Percentiles rank a stretch among this genome's conserved stretches.
These are phyloP conservation scores for Semaprochilodus insignis DNA, from an alignment of 2,797 vertebrate genomes.

Conservation along the genomic window DNA sequence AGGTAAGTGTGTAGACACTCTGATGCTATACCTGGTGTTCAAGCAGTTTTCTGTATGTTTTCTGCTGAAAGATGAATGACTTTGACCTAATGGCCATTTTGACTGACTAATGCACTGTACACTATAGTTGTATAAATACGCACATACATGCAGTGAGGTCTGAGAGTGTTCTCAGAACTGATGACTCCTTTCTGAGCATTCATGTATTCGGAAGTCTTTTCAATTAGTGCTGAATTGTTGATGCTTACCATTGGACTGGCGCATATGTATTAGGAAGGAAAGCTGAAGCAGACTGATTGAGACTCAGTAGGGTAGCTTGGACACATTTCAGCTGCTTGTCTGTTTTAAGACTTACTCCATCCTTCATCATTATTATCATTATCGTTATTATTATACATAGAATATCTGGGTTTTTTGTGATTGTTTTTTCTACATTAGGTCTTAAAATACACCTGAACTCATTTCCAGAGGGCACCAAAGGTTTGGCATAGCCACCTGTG, in stretches of 20 bases:
- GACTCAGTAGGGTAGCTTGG: conserved; percentile 55
- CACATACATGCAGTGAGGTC: conserved; percentile 31
- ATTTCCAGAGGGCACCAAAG: conserved; percentile 33
- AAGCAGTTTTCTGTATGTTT: no score
- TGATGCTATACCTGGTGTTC: no score
- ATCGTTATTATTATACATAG: not conserved
- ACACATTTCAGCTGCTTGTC: conserved; percentile 44
- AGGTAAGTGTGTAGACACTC: no score
- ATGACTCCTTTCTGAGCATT: conserved; percentile 65
- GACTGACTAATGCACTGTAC: not conserved
- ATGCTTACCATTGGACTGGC: conserved; percentile 63
- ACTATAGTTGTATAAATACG: conserved; percentile 1
- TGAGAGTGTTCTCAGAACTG: conserved; percentile 54
- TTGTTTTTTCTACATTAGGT: conserved; percentile 28
- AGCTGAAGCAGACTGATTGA: conserved; percentile 55
- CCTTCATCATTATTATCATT: not conserved
- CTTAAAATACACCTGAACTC: conserved; percentile 65
- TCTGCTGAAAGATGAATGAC: no score
- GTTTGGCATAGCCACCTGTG: conserved; percentile 44
- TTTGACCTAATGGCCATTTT: no score
- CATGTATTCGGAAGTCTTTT: conserved; percentile 69
- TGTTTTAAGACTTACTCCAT: not conserved
- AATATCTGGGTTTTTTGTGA: conserved; percentile 23
- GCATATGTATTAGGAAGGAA: conserved; percentile 6
- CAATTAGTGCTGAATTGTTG: conserved; percentile 78